Conservation (phyloP, 2,797 vertebrate species). For the Echiichthys vipera region DNA sequence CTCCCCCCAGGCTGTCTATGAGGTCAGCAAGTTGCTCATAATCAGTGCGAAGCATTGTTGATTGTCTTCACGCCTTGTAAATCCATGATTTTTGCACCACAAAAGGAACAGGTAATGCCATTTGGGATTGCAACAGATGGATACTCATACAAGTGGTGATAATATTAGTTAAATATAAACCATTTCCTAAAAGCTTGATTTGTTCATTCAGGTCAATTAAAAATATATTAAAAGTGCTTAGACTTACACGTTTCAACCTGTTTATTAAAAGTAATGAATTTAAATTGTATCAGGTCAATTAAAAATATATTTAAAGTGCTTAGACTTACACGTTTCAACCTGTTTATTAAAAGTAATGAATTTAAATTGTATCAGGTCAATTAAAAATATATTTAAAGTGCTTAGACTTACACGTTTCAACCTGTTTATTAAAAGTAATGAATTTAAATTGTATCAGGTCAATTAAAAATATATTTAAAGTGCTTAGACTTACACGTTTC, state of each 20-base stretch:
- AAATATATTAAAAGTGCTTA: not conserved
- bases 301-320: not conserved
- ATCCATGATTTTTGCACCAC: no score
- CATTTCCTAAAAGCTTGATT: not conserved
- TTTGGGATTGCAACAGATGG: no score
- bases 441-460: no score
- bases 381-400: not conserved
- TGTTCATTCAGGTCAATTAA: not conserved
- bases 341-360: not conserved
- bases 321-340: accelerated
- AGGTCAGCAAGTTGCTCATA: no score
- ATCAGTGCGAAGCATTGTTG: no score
- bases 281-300: accelerated
- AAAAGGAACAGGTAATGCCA: no score
- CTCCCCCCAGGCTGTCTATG: no score
- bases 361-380: no score
- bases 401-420: accelerated
- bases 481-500: no score
- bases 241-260: no score
- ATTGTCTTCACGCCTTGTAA: no score
- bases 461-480: not conserved
- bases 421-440: not conserved
- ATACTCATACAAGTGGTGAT: not conserved
- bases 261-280: not conserved
- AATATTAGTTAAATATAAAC: no score